These are phyloP conservation scores for Coreius guichenoti DNA, from an alignment of 2,797 vertebrate genomes.

Conservation along the genomic window DNA sequence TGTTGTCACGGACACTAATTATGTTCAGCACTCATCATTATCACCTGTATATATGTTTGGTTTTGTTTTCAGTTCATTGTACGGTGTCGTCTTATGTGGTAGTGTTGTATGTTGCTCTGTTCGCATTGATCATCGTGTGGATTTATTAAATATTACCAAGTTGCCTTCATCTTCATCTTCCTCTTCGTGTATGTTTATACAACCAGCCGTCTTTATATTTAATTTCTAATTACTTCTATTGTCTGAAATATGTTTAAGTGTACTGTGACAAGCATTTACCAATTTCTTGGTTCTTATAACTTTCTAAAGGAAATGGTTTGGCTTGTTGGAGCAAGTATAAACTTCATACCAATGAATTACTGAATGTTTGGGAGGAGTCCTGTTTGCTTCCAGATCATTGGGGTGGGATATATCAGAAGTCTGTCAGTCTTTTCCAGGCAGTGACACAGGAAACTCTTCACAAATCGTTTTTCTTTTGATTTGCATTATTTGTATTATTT, in stretches of 20 bases:
- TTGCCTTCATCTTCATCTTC: too few species aligned
- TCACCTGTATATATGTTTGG: too few species aligned
- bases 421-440: not conserved
- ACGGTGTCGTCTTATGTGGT: too few species aligned
- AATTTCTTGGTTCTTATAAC: not conserved
- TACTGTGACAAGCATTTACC: not conserved
- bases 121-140: too few species aligned
- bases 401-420: not conserved
- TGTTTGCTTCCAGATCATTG: not conserved
- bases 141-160: too few species aligned
- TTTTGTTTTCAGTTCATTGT: too few species aligned
- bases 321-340: not conserved
- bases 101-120: too few species aligned
- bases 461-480: not conserved
- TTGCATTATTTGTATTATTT: not conserved
- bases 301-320: not conserved
- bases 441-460: too few species aligned
- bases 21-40: too few species aligned
- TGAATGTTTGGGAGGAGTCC: slow-evolving; percentile 1
- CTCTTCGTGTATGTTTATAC: too few species aligned
- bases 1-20: too few species aligned
- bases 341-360: not conserved
- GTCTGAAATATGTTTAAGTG: too few species aligned
- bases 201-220: not conserved
- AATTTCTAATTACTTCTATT: not conserved